phyloP scores from a whole-genome alignment of 92 coral and sea anemone genomes.

The Epizoanthus stellaris region DNA sequence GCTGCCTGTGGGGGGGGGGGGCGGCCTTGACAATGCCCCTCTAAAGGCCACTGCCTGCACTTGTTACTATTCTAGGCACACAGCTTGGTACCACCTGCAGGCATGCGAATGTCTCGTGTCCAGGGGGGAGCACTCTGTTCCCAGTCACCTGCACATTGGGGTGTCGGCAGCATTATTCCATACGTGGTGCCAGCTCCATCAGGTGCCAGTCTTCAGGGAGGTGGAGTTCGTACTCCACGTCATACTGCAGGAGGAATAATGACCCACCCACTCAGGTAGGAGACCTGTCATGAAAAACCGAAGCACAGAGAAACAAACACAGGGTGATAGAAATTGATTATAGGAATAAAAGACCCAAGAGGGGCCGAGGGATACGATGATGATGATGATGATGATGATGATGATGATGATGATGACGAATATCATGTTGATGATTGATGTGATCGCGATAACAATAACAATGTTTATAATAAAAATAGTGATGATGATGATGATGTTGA shows the following conservation, averaged over 20 bases:
- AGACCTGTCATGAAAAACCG: too few species aligned
- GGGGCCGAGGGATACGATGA: neutral
- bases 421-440: too few species aligned
- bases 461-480: too few species aligned
- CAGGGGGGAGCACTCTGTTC: conserved; percentile 76
- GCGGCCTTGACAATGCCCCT: neutral
- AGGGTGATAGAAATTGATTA: too few species aligned
- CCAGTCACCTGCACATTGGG: conserved; percentile 88
- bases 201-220: conserved; percentile 93
- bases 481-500: neutral
- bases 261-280: conserved; percentile 97
- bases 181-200: conserved; percentile 79
- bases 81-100: conserved; percentile 78
- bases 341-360: too few species aligned
- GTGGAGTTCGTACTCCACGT: conserved; percentile 80
- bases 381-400: neutral
- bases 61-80: conserved; percentile 71
- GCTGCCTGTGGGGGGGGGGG: too few species aligned
- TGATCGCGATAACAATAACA: too few species aligned
- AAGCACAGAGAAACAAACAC: too few species aligned
- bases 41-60: neutral
- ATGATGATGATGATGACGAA: neutral
- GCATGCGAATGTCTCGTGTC: conserved; percentile 84
- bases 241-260: conserved; percentile 93
- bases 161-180: conserved; percentile 82